A percentile compares a stretch with the other conserved stretches of the same genome.
Evolutionary conservation across 2,888 invertebrate genomes (phyloP).

Genomic region (Thera britannica): DNA sequence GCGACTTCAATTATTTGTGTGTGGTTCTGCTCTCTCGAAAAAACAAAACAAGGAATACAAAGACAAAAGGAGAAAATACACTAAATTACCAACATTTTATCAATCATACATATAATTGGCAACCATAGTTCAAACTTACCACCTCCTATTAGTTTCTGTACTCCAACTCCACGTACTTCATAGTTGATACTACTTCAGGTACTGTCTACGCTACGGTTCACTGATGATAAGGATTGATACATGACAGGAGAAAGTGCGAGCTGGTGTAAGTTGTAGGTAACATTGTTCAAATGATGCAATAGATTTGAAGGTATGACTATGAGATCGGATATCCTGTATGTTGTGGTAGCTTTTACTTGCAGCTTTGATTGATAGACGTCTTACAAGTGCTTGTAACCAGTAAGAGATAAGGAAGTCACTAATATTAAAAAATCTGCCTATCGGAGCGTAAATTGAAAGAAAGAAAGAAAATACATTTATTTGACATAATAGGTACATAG

Average conservation of each 20-base stretch:
- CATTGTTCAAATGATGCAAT: constrained; percentile 26
- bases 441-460: no score
- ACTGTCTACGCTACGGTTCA: constrained; percentile 13
- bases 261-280: constrained; percentile 5
- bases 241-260: constrained; percentile 34
- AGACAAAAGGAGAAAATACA: no score
- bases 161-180: constrained; percentile 2
- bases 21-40: no score
- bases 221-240: constrained; percentile 27
- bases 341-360: constrained; percentile 4
- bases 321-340: constrained; percentile 19
- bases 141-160: background rate
- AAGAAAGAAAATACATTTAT: no score
- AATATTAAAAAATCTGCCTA: no score
- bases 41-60: no score
- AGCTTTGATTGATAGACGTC: constrained; percentile 3
- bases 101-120: no score
- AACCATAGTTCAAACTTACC: background rate
- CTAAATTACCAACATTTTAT: no score
- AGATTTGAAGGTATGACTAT: constrained; percentile 10
- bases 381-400: background rate
- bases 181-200: background rate
- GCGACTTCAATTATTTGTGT: no score
- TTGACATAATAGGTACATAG: no score
- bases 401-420: background rate